phyloP scores from a whole-genome alignment of 2,888 invertebrate species.

The Synergus laeviventris region DNA sequence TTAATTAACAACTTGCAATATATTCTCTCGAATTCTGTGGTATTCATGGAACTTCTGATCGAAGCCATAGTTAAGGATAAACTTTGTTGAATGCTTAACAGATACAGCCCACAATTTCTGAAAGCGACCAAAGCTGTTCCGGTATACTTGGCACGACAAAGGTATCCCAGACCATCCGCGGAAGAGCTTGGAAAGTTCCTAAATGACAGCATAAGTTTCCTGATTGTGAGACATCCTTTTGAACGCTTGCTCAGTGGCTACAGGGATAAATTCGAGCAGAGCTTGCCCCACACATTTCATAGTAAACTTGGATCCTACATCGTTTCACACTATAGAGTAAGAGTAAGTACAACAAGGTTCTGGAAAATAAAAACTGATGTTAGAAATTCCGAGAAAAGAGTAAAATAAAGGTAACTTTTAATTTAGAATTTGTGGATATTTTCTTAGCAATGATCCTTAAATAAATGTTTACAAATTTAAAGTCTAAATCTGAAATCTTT shows the following conservation, averaged over 20 bases:
- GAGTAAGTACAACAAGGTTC: constrained; percentile 74
- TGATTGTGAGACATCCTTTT: constrained; percentile 89
- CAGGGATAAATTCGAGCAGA: constrained; percentile 89
- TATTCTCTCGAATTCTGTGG: neutral
- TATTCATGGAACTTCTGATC: neutral
- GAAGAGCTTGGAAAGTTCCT: constrained; percentile 85
- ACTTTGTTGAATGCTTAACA: constrained; percentile 61
- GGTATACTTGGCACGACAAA: constrained; percentile 86
- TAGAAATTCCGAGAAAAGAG: neutral
- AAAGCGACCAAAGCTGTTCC: constrained; percentile 87
- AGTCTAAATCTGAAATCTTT: neutral
- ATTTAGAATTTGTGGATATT: neutral
- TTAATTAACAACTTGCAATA: constrained; percentile 8
- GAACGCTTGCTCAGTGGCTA: constrained; percentile 89
- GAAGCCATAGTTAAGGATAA: neutral
- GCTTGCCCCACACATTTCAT: constrained; percentile 89
- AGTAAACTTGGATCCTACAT: constrained; percentile 88
- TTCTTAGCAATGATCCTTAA: no score
- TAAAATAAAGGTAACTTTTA: neutral
- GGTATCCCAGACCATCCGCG: constrained; percentile 86
- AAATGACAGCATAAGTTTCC: constrained; percentile 86
- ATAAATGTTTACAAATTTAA: neutral
- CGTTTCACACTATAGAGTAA: constrained; percentile 83
- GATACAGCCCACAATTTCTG: constrained; percentile 86
- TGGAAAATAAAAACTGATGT: neutral